Evolutionary conservation across 1,140 invertebrate species (phyloP).

Genomic region (Sinella curviseta): DNA sequence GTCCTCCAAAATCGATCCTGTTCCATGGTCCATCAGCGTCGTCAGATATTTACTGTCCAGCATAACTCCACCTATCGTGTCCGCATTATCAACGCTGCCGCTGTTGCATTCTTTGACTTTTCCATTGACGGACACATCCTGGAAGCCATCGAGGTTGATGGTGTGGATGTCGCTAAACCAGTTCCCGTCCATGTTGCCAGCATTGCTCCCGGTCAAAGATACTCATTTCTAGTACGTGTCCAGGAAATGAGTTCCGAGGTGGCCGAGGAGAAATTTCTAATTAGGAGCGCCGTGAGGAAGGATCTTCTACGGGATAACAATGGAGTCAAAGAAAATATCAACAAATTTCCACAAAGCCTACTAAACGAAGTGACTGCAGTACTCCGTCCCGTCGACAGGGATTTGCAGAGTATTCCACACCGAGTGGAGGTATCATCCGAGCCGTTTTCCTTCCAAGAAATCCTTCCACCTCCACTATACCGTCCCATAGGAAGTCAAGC

Average conservation of each 20-base stretch:
- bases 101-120: conserved; percentile 27
- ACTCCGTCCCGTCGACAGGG: neutral
- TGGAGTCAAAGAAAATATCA: neutral
- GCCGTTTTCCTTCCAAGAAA: neutral
- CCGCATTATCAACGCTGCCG: conserved; percentile 33
- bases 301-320: neutral
- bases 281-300: neutral
- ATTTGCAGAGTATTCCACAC: neutral
- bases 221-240: conserved; percentile 36
- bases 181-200: conserved; percentile 17
- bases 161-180: neutral
- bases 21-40: neutral
- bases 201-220: conserved; percentile 33
- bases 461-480: neutral
- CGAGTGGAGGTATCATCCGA: neutral
- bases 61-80: conserved; percentile 33
- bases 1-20: neutral
- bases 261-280: neutral
- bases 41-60: neutral
- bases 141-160: conserved; percentile 37
- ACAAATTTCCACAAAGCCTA: conserved; percentile 7
- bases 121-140: conserved; percentile 38
- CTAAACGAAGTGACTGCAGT: neutral
- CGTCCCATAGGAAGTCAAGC: neutral
- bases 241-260: neutral